Evolutionary conservation across 2,113 vertebrate species (phyloP).

Genomic region (Austrofundulus limnaeus): DNA sequence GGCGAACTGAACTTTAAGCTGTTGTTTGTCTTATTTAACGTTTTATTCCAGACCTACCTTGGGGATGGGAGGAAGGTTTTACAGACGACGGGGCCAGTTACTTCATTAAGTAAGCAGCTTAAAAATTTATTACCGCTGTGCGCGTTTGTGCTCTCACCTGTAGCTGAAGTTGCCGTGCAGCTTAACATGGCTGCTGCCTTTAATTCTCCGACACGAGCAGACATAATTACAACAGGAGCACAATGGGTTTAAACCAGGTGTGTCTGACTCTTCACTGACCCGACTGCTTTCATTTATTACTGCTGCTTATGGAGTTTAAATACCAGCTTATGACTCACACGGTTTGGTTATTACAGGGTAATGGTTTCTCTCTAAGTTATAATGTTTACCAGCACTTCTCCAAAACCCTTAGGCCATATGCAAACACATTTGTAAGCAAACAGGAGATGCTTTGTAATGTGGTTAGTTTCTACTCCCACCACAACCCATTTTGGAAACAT

Average conservation of each 20-base stretch:
- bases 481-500: too few relatives aligned
- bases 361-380: neutral
- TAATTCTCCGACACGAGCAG: slow-evolving; percentile 19
- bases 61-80: slow-evolving; percentile 94
- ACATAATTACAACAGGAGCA: slow-evolving; percentile 6
- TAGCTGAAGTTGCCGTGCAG: slow-evolving; percentile 9
- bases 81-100: slow-evolving; percentile 89
- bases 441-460: neutral
- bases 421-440: neutral
- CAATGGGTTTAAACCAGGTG: slow-evolving; percentile 6
- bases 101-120: slow-evolving; percentile 91
- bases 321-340: neutral
- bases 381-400: neutral
- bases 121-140: neutral
- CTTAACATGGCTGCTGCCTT: slow-evolving; percentile 41
- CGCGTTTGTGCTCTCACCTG: neutral
- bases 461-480: too few relatives aligned
- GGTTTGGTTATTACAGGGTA: neutral
- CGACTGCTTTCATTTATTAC: slow-evolving; percentile 3
- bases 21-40: neutral
- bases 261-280: slow-evolving; percentile 34
- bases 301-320: neutral
- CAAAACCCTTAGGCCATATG: neutral
- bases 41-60: slow-evolving; percentile 83
- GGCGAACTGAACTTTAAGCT: slow-evolving; percentile 37